Evolutionary conservation across 2,888 invertebrate species (phyloP), one percentile per base, ranked within the genome.

Genomic region (Drosophila stalkeri): DNA sequence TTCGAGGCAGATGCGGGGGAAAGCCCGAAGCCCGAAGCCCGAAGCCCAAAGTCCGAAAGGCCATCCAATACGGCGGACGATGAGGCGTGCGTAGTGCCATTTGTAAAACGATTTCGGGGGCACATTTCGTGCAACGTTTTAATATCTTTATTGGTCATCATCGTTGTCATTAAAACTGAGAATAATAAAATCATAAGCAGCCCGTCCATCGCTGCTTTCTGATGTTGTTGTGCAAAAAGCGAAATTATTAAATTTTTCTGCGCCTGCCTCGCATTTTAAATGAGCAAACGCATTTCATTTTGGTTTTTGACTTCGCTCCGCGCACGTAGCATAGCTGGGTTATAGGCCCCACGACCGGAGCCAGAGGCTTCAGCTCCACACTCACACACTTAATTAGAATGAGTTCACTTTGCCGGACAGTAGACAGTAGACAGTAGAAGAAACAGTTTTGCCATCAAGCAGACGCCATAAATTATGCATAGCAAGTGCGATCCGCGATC

Each of bases 141-240:
- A 88, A 90, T 90, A 90, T 90, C 91, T 90, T 91, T 89, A 90
- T 90, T 90, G 91, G 86, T 78, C 89, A 90, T 90, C 90, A 84
- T 86, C 73, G 76, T 80, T 73, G 84, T 81, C 86, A 84, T 86
- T 86, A 86, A 88, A 86, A 88, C 80, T 69, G 80, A 77, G 81
- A 82, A 86, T 84, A 87, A 87, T 84, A 87, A 87, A 86, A 86
- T 81, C 86, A 86, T 88, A 88, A 82, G 83, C 71, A 55, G 55
- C 46, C 46, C 43, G 14, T 51, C 49, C 70, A 56, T 16, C 39
- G 39, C 61, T 16, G 52, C 59, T 72, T 60, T 66, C 75, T 52
- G 63, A 67, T 77, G 77, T 77, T 31, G 75, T 77, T 80, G 73
- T 77, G 84, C 87, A 86, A 87, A 88, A 87, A 90, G 74, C 84